phyloP scores from a whole-genome alignment of 2,113 vertebrate species.

The Gadus chalcogrammus region DNA sequence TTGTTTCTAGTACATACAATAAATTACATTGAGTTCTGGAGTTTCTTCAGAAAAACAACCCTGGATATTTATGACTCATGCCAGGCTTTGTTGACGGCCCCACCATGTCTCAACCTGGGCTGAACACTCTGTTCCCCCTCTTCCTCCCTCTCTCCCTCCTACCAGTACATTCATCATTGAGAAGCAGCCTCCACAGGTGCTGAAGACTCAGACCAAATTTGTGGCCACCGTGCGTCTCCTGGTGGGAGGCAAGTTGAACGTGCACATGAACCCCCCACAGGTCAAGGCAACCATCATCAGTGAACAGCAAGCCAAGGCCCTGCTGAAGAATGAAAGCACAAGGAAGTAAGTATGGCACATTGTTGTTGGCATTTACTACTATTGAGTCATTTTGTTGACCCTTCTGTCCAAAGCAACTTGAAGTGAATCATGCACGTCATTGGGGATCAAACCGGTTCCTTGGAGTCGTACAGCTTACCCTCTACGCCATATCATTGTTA shows the following conservation, averaged over 20 bases:
- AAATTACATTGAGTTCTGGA: no score
- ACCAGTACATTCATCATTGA: slow-evolving; percentile 97
- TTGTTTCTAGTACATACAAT: no score
- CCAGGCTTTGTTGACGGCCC: no score
- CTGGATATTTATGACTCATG: no score
- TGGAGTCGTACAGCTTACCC: no score
- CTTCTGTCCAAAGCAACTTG: no score
- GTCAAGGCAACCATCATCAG: slow-evolving; percentile 98
- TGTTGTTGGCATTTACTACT: background rate
- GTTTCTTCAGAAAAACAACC: no score
- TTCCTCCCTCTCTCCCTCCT: background rate
- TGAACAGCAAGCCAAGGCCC: slow-evolving; percentile 90
- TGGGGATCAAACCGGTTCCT: no score
- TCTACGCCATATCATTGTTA: no score
- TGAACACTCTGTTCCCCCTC: no score
- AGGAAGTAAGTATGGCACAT: slow-evolving; percentile 76
- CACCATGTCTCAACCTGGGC: no score
- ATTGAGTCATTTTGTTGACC: background rate
- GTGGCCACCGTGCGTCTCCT: slow-evolving; percentile 92
- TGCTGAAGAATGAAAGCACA: slow-evolving; percentile 89
- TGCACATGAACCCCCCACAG: slow-evolving; percentile 97
- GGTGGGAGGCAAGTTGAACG: slow-evolving; percentile 94
- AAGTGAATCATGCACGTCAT: no score
- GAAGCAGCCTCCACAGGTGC: slow-evolving; percentile 95
- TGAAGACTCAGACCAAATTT: slow-evolving; percentile 98